These are phyloP conservation scores for Cotesia chilonis DNA, from an alignment of 1,140 invertebrate species.

Conservation along the genomic window DNA sequence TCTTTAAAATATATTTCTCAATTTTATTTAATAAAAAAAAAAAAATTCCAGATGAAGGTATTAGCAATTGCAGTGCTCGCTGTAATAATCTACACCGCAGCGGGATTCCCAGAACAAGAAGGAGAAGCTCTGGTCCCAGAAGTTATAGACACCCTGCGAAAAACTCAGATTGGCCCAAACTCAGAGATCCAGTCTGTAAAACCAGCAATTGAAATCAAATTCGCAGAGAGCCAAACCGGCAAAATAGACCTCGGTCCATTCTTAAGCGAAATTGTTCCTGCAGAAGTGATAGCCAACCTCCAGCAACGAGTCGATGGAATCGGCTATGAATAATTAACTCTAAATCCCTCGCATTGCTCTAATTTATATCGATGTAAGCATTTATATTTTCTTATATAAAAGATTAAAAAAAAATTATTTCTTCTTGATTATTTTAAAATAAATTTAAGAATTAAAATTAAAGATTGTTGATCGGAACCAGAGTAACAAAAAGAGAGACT, in stretches of 20 bases:
- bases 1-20: not conserved
- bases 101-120: constrained; percentile 77
- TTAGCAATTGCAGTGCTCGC: constrained; percentile 55
- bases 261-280: constrained; percentile 81
- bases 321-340: constrained; percentile 69
- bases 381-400: no score
- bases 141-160: constrained; percentile 85
- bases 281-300: constrained; percentile 86
- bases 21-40: not conserved
- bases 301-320: constrained; percentile 83
- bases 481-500: not conserved
- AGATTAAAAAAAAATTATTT: not conserved
- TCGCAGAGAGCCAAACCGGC: constrained; percentile 82
- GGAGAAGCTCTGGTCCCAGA: constrained; percentile 83
- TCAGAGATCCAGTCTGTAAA: constrained; percentile 87
- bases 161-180: constrained; percentile 82
- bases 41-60: constrained; percentile 51
- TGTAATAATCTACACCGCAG: constrained; percentile 59
- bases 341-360: no score
- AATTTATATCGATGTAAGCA: no score
- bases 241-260: constrained; percentile 83
- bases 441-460: no score
- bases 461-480: no score
- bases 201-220: constrained; percentile 83
- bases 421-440: not conserved